Percentiles rank a stretch among this genome's conserved stretches.
Conservation (phyloP, 2,113 vertebrate genomes). For the Sander vitreus region DNA sequence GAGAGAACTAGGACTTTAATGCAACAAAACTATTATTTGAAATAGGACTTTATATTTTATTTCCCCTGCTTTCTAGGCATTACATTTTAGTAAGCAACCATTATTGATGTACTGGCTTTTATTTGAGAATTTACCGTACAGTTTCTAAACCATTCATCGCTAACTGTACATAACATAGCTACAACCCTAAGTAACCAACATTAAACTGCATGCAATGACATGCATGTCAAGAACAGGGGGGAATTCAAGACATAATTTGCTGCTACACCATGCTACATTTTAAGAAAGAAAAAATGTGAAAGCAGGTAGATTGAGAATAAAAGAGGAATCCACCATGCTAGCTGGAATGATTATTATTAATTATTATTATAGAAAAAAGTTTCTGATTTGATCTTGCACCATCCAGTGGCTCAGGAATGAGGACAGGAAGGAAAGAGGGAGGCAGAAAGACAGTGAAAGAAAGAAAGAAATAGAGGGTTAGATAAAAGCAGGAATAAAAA, state of each 20-base stretch:
- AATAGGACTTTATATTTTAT: constrained; percentile 2
- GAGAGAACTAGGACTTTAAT: not conserved
- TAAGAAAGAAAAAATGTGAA: constrained; percentile 61
- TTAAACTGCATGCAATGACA: constrained; percentile 75
- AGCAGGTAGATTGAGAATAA: constrained; percentile 72
- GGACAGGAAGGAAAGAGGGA: constrained; percentile 11
- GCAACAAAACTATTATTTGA: constrained; percentile 3
- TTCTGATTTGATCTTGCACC: constrained; percentile 67
- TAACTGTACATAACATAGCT: constrained; percentile 5
- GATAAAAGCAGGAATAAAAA: constrained; percentile 7
- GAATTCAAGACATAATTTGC: constrained; percentile 62
- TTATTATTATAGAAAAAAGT: constrained; percentile 54
- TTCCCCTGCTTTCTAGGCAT: not conserved
- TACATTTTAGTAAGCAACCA: not conserved
- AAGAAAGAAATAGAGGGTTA: constrained; percentile 10
- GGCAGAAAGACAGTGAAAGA: constrained; percentile 43
- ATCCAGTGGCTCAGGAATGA: constrained; percentile 49
- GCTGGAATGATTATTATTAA: constrained; percentile 62
- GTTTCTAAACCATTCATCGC: not conserved
- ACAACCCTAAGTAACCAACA: constrained; percentile 18
- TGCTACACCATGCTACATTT: constrained; percentile 83
- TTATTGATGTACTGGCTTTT: constrained; percentile 1
- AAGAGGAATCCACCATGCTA: constrained; percentile 83
- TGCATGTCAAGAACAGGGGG: constrained; percentile 69
- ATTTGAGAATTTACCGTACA: constrained; percentile 60